phyloP scores from a whole-genome alignment of 2,888 invertebrate genomes.

The Drosophila monieri region DNA sequence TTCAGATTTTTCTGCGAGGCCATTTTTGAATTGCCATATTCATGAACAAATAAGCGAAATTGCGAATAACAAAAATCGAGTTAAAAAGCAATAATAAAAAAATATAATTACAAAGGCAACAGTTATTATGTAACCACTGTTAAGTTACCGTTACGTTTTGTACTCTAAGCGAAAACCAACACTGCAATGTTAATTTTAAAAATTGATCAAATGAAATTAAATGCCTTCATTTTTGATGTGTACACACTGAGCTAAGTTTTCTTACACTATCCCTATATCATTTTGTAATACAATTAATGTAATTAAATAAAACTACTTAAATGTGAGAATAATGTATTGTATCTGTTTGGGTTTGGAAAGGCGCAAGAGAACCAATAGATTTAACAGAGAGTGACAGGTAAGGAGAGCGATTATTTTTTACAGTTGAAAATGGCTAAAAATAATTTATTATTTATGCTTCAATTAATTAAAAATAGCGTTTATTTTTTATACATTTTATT shows the following conservation, averaged over 20 bases:
- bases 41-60: conserved; percentile 66
- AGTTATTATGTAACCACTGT: conserved; percentile 74
- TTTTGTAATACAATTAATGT: conserved; percentile 70
- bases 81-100: conserved; percentile 24
- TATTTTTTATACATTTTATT: too few relatives aligned
- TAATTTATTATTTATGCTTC: background rate
- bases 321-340: conserved; percentile 35
- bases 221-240: conserved; percentile 38
- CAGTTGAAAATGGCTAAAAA: background rate
- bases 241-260: conserved; percentile 48
- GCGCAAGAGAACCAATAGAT: background rate
- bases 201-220: conserved; percentile 52
- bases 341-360: conserved; percentile 5
- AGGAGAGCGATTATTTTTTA: conserved; percentile 13
- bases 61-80: conserved; percentile 39
- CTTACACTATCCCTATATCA: conserved; percentile 50
- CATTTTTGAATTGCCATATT: conserved; percentile 69
- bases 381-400: conserved; percentile 27
- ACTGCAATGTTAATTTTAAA: conserved; percentile 75
- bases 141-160: conserved; percentile 77
- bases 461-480: background rate
- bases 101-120: conserved; percentile 44
- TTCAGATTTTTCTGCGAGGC: conserved; percentile 49
- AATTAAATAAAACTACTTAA: conserved; percentile 70
- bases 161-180: conserved; percentile 65